Conservation (phyloP, 2,888 invertebrate genomes). For the Himalopsyche anomala region DNA sequence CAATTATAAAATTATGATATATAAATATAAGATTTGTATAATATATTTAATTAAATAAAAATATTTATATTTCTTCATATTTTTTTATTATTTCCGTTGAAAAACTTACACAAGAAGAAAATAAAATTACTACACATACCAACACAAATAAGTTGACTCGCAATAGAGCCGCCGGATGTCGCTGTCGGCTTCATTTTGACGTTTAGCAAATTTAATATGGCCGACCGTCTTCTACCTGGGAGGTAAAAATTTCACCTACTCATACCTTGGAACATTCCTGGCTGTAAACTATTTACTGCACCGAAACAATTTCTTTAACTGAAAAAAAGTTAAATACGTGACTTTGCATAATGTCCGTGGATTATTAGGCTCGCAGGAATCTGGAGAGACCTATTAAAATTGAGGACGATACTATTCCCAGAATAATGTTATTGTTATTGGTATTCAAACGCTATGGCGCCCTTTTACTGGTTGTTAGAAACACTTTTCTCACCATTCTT, state of each 20-base stretch:
- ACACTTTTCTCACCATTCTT: not conserved
- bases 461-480: not conserved
- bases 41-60: no score
- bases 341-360: not conserved
- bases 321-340: not conserved
- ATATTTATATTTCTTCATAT: no score
- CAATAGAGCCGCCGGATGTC: not conserved
- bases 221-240: slow-evolving; percentile 11
- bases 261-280: not conserved
- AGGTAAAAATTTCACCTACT: not conserved
- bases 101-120: no score
- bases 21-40: no score
- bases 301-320: not conserved
- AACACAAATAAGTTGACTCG: not conserved
- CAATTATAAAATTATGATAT: no score
- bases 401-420: not conserved
- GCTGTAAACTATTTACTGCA: slow-evolving; percentile 1
- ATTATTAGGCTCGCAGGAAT: not conserved
- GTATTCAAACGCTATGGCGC: not conserved
- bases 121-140: no score
- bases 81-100: no score
- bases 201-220: slow-evolving; percentile 1
- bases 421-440: slow-evolving; percentile 24
- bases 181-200: slow-evolving; percentile 22
- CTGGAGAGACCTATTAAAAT: not conserved